Evolutionary conservation across 2,888 invertebrate genomes (phyloP).

Genomic region (Tenthredo amoena): DNA sequence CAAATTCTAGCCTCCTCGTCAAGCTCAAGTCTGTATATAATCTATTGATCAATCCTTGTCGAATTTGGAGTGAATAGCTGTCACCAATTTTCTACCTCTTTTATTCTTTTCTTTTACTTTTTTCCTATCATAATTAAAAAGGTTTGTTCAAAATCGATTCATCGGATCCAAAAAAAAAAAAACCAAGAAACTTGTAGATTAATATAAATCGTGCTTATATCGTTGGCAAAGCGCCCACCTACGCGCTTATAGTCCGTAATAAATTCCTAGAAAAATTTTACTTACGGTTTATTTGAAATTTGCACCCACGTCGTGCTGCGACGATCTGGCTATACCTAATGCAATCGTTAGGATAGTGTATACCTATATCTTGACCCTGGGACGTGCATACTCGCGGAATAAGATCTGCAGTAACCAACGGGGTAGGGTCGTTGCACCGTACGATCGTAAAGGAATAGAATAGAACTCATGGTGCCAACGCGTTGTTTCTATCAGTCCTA

Average conservation of each 20-base stretch:
- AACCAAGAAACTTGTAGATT: background rate
- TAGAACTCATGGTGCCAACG: background rate
- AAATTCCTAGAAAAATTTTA: background rate
- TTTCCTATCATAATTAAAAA: background rate
- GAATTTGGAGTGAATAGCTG: too few relatives aligned
- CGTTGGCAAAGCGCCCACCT: background rate
- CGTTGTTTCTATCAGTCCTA: constrained; percentile 18
- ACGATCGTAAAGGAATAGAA: background rate
- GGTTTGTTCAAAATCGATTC: background rate
- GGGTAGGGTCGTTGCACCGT: constrained; percentile 18
- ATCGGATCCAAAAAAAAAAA: background rate
- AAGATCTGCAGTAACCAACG: background rate
- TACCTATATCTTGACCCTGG: background rate
- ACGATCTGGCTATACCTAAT: background rate
- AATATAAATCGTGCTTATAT: too few relatives aligned
- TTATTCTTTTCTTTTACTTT: background rate
- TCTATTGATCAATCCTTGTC: too few relatives aligned
- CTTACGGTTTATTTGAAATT: constrained; percentile 34
- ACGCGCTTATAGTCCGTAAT: background rate
- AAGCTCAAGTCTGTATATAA: background rate
- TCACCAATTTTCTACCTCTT: too few relatives aligned
- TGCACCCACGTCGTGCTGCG: constrained; percentile 20
- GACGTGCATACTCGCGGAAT: constrained; percentile 25
- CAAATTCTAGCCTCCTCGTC: background rate
- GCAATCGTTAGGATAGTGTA: background rate